Evolutionary conservation across 2,113 vertebrate species (phyloP).

Genomic region (Mus pahari): DNA sequence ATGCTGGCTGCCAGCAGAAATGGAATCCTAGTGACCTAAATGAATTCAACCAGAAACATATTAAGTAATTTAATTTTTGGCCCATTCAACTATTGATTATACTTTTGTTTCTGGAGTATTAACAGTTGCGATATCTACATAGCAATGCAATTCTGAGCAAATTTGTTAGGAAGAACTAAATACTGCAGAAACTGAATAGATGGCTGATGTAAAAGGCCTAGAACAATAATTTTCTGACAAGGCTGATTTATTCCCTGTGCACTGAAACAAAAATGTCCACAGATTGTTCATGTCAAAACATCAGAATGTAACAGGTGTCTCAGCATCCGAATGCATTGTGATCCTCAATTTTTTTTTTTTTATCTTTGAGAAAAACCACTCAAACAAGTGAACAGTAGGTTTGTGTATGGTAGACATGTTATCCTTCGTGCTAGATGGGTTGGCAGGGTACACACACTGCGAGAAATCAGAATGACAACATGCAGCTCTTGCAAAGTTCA

Average conservation of each 20-base stretch:
- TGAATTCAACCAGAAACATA: slow-evolving; percentile 87
- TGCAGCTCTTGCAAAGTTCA: slow-evolving; percentile 53
- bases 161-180: slow-evolving; percentile 81
- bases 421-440: slow-evolving; percentile 69
- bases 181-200: slow-evolving; percentile 77
- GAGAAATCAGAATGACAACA: slow-evolving; percentile 74
- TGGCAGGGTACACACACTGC: slow-evolving; percentile 61
- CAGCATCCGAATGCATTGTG: slow-evolving; percentile 77
- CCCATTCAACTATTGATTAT: slow-evolving; percentile 86
- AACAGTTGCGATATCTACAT: slow-evolving; percentile 57
- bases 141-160: slow-evolving; percentile 72
- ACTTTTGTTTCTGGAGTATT: slow-evolving; percentile 67
- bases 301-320: slow-evolving; percentile 78
- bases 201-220: slow-evolving; percentile 79
- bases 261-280: slow-evolving; percentile 78
- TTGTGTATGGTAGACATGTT: slow-evolving; percentile 70
- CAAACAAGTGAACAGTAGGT: slow-evolving; percentile 71
- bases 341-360: slow-evolving; percentile 17
- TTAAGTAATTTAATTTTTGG: slow-evolving; percentile 87
- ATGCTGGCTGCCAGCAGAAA: slow-evolving; percentile 77
- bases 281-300: slow-evolving; percentile 86
- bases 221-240: slow-evolving; percentile 85
- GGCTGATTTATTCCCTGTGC: slow-evolving; percentile 80
- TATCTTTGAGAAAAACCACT: slow-evolving; percentile 55
- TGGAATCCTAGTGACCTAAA: slow-evolving; percentile 82